Percentiles rank a stretch among this genome's conserved stretches.
These are phyloP conservation scores for Exephanes ischioxanthus DNA, from an alignment of 2,888 invertebrate species.

Conservation along the genomic window DNA sequence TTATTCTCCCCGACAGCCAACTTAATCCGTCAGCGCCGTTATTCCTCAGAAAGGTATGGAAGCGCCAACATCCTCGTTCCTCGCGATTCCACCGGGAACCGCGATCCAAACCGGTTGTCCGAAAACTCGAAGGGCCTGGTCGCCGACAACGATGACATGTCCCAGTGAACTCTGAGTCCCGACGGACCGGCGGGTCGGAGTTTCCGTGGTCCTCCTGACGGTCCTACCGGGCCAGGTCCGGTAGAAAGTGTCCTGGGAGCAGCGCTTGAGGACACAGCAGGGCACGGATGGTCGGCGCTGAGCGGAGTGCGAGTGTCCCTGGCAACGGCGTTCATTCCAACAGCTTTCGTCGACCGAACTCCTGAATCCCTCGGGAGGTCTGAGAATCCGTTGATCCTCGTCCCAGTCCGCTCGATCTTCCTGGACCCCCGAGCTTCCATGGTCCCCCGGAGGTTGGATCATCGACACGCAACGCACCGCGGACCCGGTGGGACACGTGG, in stretches of 20 bases:
- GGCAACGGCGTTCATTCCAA: constrained; percentile 75
- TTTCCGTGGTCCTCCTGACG: constrained; percentile 55
- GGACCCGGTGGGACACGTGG: constrained; percentile 71
- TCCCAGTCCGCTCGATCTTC: background rate
- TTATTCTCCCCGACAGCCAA: background rate
- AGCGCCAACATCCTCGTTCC: too few species aligned
- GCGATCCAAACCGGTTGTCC: too few species aligned
- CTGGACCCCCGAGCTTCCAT: too few species aligned
- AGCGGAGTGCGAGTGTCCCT: constrained; percentile 75
- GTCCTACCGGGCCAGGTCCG: constrained; percentile 79
- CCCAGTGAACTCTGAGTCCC: constrained; percentile 72
- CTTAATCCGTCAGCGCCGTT: background rate
- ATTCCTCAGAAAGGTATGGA: constrained; percentile 70
- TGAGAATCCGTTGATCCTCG: constrained; percentile 73
- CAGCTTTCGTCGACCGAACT: constrained; percentile 63
- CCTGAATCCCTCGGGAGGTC: constrained; percentile 75
- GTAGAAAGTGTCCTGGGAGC: constrained; percentile 74
- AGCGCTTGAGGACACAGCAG: constrained; percentile 76
- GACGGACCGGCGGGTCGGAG: constrained; percentile 64
- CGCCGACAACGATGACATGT: constrained; percentile 69
- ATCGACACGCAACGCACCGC: constrained; percentile 9
- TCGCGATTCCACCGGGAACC: too few species aligned
- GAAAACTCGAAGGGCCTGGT: too few species aligned
- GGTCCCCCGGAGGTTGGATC: background rate
- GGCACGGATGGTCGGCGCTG: constrained; percentile 73